These are phyloP conservation scores for Saccostrea cuccullata DNA, from an alignment of 1,140 invertebrate genomes.

Conservation along the genomic window DNA sequence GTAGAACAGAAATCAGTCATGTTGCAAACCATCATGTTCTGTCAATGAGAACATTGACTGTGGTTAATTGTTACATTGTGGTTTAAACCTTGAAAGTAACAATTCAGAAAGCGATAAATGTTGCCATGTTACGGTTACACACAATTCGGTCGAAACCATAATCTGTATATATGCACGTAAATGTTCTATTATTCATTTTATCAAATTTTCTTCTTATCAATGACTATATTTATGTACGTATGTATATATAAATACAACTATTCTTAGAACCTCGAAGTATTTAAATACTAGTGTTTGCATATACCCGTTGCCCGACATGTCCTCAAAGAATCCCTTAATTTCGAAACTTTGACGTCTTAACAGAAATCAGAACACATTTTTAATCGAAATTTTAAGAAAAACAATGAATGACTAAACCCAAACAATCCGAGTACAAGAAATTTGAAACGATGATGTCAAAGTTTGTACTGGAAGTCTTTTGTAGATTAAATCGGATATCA, in stretches of 20 bases:
- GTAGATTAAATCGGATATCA: constrained; percentile 19
- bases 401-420: constrained; percentile 11
- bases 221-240: background rate
- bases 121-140: no score
- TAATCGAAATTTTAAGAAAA: background rate
- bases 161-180: background rate
- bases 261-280: background rate
- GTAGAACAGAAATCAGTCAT: no score
- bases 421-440: background rate
- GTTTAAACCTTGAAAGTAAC: no score
- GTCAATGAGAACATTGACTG: no score
- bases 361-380: background rate
- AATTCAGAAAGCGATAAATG: no score
- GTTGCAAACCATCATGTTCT: no score
- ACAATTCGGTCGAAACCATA: background rate
- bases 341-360: background rate
- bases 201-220: background rate
- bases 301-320: background rate
- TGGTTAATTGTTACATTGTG: no score
- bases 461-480: background rate
- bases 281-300: background rate
- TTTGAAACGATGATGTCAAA: background rate
- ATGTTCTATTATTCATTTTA: background rate
- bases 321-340: background rate
- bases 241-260: background rate